Evolutionary conservation across 2,888 invertebrate species (phyloP).

Genomic region (Melipona beecheii): DNA sequence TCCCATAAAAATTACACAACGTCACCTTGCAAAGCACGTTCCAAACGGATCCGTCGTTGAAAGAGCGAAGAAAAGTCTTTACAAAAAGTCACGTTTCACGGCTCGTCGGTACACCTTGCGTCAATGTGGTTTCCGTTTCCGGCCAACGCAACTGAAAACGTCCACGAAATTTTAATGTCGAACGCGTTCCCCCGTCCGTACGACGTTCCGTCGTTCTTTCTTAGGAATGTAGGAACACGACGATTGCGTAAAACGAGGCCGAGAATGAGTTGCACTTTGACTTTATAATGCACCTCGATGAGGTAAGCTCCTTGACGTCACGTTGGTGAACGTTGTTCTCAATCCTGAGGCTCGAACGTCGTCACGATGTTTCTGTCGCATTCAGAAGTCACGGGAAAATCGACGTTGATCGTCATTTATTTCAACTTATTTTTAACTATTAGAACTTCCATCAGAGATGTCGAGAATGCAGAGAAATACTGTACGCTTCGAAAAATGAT

Average conservation of each 20-base stretch:
- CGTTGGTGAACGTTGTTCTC: background rate
- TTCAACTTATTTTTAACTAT: no score
- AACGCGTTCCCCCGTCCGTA: background rate
- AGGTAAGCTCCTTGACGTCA: slow-evolving; percentile 24
- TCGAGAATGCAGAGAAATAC: no score
- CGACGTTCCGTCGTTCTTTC: background rate
- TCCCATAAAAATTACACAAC: background rate
- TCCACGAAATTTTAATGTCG: slow-evolving; percentile 33
- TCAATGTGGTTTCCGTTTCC: slow-evolving; percentile 60
- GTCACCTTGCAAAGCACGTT: background rate
- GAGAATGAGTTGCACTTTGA: slow-evolving; percentile 5
- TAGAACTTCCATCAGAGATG: no score
- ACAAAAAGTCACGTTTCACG: slow-evolving; percentile 54
- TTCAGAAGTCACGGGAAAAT: background rate
- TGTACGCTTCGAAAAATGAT: no score
- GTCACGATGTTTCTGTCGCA: slow-evolving; percentile 16
- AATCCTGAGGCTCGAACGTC: slow-evolving; percentile 4
- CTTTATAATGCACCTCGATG: slow-evolving; percentile 6
- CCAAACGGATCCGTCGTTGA: slow-evolving; percentile 15
- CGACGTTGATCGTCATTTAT: background rate
- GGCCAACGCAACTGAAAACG: slow-evolving; percentile 26
- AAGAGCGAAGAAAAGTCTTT: slow-evolving; percentile 8
- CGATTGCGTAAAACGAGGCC: slow-evolving; percentile 9
- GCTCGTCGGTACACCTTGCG: slow-evolving; percentile 51
- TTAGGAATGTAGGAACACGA: background rate